phyloP scores from a whole-genome alignment of 2,888 invertebrate genomes.

The Leucozona laternaria region DNA sequence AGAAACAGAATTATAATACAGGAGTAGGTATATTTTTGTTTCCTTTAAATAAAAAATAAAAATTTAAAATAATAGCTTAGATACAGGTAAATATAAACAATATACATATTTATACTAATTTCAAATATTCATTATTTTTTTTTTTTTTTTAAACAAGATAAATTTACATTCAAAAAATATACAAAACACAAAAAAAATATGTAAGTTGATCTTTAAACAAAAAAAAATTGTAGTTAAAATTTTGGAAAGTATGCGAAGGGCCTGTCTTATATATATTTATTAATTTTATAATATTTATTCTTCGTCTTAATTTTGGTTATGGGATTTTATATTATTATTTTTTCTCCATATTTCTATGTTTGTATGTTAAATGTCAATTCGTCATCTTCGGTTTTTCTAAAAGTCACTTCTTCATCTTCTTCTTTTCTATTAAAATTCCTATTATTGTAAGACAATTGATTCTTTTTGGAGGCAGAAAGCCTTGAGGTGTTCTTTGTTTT shows the following conservation, averaged over 20 bases:
- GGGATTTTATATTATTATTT: not conserved
- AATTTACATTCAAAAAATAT: conserved; percentile 19
- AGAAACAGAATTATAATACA: conserved; percentile 25
- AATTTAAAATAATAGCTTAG: conserved; percentile 47
- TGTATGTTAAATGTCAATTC: conserved; percentile 48
- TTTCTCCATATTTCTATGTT: conserved; percentile 51
- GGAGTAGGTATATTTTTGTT: conserved; percentile 43
- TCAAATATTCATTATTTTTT: conserved; percentile 5
- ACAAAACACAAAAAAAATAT: conserved; percentile 27
- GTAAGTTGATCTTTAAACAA: not conserved
- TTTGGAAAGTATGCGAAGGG: conserved; percentile 7
- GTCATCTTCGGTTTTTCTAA: conserved; percentile 50
- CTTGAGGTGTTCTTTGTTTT: conserved; percentile 46
- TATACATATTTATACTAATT: conserved; percentile 23
- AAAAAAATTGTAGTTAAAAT: conserved; percentile 13
- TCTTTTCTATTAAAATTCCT: conserved; percentile 16
- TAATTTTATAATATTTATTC: conserved; percentile 8
- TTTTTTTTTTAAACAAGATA: conserved; percentile 7
- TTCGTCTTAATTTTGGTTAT: not conserved
- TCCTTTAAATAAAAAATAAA: conserved; percentile 5
- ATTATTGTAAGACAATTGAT: conserved; percentile 41
- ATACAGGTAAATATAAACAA: conserved; percentile 9
- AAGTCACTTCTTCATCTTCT: conserved; percentile 45
- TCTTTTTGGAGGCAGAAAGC: conserved; percentile 48
- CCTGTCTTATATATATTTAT: conserved; percentile 27